These are phyloP conservation scores for Halictus ligatus DNA, from an alignment of 2,888 invertebrate genomes.

Conservation along the genomic window DNA sequence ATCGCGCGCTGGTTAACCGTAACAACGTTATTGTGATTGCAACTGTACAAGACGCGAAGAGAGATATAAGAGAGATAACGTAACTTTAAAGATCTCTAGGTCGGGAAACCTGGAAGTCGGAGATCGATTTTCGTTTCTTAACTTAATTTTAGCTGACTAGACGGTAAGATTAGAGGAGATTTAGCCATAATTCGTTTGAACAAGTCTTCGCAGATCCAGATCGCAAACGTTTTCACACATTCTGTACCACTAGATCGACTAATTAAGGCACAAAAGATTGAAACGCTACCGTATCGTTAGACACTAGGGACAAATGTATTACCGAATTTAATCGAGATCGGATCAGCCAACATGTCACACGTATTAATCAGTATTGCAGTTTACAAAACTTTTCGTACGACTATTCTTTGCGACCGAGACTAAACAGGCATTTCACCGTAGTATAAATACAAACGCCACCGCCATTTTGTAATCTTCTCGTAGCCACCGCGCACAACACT, in stretches of 20 bases:
- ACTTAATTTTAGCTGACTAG: conserved; percentile 12
- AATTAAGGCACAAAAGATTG: conserved; percentile 24
- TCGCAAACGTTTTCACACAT: background rate
- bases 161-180: background rate
- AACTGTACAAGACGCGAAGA: conserved; percentile 14
- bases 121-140: conserved; percentile 10
- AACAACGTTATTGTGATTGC: conserved; percentile 4
- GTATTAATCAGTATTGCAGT: conserved; percentile 49
- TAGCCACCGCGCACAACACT: conserved; percentile 8
- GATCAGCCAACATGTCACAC: conserved; percentile 41
- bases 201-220: background rate
- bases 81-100: conserved; percentile 9
- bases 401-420: conserved; percentile 33
- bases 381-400: conserved; percentile 43
- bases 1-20: conserved; percentile 34
- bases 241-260: conserved; percentile 1
- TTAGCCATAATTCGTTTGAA: background rate
- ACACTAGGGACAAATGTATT: conserved; percentile 31
- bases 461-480: conserved; percentile 24
- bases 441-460: background rate
- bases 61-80: background rate
- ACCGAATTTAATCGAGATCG: conserved; percentile 36
- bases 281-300: conserved; percentile 30
- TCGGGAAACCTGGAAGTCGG: background rate
- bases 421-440: conserved; percentile 40